phyloP scores from a whole-genome alignment of 2,113 vertebrate genomes.

The Dipodomys stephensi region DNA sequence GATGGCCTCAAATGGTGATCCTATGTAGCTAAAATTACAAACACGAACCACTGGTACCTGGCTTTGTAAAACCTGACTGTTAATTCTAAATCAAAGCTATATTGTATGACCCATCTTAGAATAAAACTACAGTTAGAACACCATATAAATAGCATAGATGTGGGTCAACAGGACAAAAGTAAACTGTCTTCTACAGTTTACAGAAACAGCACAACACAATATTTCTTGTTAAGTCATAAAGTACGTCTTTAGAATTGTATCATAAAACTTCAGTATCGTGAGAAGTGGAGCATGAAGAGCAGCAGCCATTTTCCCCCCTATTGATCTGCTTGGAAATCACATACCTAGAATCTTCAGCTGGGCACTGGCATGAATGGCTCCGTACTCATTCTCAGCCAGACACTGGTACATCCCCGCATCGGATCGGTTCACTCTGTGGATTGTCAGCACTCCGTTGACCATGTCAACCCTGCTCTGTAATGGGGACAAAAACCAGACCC shows the following conservation, averaged over 20 bases:
- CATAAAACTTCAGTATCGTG: slow-evolving; percentile 27
- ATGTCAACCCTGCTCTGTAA: slow-evolving; percentile 93
- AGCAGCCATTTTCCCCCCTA: neutral
- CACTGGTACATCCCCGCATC: slow-evolving; percentile 99
- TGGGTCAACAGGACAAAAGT: neutral
- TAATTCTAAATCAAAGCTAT: neutral
- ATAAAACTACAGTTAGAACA: slow-evolving; percentile 21
- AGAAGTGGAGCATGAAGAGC: slow-evolving; percentile 47
- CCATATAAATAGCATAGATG: neutral
- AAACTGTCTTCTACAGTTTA: neutral
- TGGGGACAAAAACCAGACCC: slow-evolving; percentile 50
- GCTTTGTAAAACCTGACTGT: neutral
- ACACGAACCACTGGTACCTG: too few species aligned
- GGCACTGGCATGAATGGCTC: slow-evolving; percentile 91
- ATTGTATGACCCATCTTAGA: neutral
- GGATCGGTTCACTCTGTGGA: slow-evolving; percentile 90
- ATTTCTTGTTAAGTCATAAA: slow-evolving; percentile 42
- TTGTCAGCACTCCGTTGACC: slow-evolving; percentile 92
- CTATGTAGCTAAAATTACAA: too few species aligned
- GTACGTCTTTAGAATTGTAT: neutral
- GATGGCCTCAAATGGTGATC: too few species aligned
- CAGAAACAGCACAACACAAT: neutral
- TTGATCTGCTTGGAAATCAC: slow-evolving; percentile 61
- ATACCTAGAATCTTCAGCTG: slow-evolving; percentile 96
- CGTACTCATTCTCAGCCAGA: slow-evolving; percentile 96